A percentile compares a stretch with the other conserved stretches of the same genome.
These are phyloP conservation scores for Ceuthmochares aereus DNA, from an alignment of 2,113 vertebrate species.

Conservation along the genomic window DNA sequence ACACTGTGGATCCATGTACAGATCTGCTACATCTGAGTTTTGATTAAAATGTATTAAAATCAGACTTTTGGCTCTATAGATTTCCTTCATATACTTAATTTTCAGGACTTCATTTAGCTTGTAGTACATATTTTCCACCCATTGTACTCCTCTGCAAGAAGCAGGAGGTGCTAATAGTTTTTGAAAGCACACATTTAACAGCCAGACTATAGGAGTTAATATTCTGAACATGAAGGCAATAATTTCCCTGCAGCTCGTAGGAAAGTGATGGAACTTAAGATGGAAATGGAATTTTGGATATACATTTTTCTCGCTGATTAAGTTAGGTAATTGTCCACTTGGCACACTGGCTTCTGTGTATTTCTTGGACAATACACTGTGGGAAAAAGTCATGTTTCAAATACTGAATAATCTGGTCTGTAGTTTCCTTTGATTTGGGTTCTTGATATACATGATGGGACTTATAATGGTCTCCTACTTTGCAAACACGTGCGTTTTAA, in stretches of 20 bases:
- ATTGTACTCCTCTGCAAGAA: not conserved
- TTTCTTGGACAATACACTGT: not conserved
- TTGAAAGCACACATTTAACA: not conserved
- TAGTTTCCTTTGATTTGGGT: not conserved
- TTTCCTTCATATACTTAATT: not conserved
- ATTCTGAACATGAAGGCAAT: not conserved
- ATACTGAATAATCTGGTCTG: not conserved
- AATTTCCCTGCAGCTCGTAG: not conserved
- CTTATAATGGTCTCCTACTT: not conserved
- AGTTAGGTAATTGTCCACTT: not conserved
- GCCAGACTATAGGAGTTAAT: not conserved
- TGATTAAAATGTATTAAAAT: not conserved
- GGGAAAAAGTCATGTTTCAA: not conserved
- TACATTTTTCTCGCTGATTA: not conserved
- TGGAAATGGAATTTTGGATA: not conserved
- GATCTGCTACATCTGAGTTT: not conserved
- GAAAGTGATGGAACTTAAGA: not conserved
- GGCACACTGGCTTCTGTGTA: not conserved
- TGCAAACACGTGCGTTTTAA: not conserved
- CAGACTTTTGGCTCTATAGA: not conserved
- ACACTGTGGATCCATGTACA: not conserved
- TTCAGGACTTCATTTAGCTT: not conserved
- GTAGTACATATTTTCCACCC: not conserved
- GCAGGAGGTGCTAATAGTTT: not conserved
- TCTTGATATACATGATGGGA: not conserved